phyloP scores from a whole-genome alignment of 2,113 vertebrate genomes.

The Hiodon alosoides region DNA sequence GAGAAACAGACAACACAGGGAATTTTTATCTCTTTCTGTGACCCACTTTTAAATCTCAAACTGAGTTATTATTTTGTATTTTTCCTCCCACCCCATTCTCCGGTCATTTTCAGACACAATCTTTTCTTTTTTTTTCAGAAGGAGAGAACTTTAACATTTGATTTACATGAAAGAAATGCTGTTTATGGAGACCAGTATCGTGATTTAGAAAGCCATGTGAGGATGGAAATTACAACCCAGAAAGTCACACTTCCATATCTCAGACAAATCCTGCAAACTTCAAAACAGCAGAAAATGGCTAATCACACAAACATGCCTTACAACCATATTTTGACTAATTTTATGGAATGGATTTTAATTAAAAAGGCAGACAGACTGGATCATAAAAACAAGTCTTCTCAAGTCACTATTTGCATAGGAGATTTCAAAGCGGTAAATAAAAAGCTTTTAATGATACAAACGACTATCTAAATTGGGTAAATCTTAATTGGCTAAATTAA shows the following conservation, averaged over 20 bases:
- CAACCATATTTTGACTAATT: constrained; percentile 20
- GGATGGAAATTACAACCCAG: not conserved
- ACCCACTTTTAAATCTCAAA: constrained; percentile 18
- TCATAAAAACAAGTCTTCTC: constrained; percentile 3
- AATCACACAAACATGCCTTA: constrained; percentile 3
- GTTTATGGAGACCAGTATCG: not conserved
- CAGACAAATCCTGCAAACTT: not conserved
- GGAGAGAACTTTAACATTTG: not conserved
- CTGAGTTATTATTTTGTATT: not conserved
- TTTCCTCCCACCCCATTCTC: not conserved
- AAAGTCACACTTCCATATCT: not conserved
- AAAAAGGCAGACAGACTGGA: constrained; percentile 18
- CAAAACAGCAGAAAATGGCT: not conserved
- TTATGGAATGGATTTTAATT: constrained; percentile 24
- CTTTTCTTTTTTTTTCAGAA: constrained; percentile 1
- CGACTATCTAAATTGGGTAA: not conserved
- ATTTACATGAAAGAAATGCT: not conserved
- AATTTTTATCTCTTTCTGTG: constrained; percentile 13
- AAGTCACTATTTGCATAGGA: not conserved
- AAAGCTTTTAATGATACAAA: too few species aligned
- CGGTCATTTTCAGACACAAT: not conserved
- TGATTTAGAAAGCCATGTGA: not conserved
- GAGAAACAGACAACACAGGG: not conserved
- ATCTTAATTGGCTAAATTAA: not conserved
- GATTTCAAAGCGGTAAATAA: too few species aligned